Conservation (phyloP, 2,797 vertebrate genomes). For the Percopsis omiscomaycus region DNA sequence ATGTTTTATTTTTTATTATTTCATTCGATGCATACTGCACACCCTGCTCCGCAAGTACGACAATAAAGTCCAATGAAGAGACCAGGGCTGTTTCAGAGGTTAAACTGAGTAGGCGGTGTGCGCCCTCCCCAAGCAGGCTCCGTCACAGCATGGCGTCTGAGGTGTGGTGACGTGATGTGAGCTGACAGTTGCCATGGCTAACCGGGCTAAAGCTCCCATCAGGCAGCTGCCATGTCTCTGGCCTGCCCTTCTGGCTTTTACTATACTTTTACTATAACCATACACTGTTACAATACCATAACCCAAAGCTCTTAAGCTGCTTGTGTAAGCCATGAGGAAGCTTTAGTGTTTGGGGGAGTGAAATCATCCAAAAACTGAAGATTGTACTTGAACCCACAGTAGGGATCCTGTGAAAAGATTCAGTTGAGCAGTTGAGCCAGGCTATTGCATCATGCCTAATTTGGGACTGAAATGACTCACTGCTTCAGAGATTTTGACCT, state of each 20-base stretch:
- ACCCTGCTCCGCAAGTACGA: neutral
- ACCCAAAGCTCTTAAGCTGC: constrained; percentile 26
- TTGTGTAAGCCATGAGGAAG: constrained; percentile 19
- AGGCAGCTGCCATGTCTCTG: constrained; percentile 49
- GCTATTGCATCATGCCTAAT: constrained; percentile 14
- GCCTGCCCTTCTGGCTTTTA: constrained; percentile 33
- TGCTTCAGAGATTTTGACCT: neutral
- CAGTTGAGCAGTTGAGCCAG: constrained; percentile 19
- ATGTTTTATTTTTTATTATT: neutral
- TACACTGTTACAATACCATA: constrained; percentile 1
- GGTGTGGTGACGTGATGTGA: constrained; percentile 66
- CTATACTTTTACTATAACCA: constrained; percentile 7
- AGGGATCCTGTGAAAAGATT: constrained; percentile 23
- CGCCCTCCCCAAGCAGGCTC: constrained; percentile 48
- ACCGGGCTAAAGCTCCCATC: constrained; percentile 59
- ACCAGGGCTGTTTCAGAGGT: constrained; percentile 20
- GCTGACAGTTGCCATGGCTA: constrained; percentile 70
- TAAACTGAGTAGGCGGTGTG: constrained; percentile 34
- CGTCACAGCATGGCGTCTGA: constrained; percentile 62
- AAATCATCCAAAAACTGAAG: constrained; percentile 21
- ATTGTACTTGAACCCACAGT: constrained; percentile 13
- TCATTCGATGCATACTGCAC: neutral
- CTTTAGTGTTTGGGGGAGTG: constrained; percentile 6
- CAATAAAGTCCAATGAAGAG: neutral
- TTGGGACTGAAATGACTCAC: constrained; percentile 17